Evolutionary conservation across 2,888 invertebrate genomes (phyloP), one percentile per base, ranked within the genome.

Genomic region (Lasioglossum zephyrum): DNA sequence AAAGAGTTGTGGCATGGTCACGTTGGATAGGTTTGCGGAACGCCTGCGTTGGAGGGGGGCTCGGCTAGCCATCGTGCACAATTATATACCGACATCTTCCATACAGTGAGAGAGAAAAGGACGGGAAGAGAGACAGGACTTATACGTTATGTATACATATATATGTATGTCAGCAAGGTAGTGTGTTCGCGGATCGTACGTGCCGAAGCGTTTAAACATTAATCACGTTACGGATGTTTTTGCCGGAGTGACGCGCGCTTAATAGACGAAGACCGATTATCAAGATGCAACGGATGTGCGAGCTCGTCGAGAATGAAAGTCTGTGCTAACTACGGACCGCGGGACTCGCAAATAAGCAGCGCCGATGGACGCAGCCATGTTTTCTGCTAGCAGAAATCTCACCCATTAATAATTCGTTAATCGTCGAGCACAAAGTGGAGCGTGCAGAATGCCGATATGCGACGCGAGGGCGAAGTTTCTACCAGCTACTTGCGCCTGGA

Each of bases 401-500:
- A 88, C 88, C 91, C 91, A 91, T 92, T 92, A 92, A 89, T 89
- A 88, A 89, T 89, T 88, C 84, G 84, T 77, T 88, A 82, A 88
- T 78, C 81, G 86, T 87, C 73, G 89, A 84, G 82, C 87, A 89
- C 86, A 82, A 81, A 89, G 87, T 86, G 91, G 89, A 89, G 84
- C 86, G 81, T 91, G 87, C 93, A 96, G 96, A 96, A 98, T 98
- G 98, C 98, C 98, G 97, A 98, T 98, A 98, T 99, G 99, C 97
- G 98, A 98, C 97, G 97, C 98, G 96, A 98, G 98, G 96, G 98
- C 98, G 96, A 98, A 98, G 96, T 98, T 98, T 96, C 97, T 99
- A 96, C 99, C 99, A 96, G 99, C 99, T 96, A 98, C 98, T 95
- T 98, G 99, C 96, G 99, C 99, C 95, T 99, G 99, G 99, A 97